phyloP scores from a whole-genome alignment of 2,797 vertebrate genomes.

The Sebastes matsubarae region DNA sequence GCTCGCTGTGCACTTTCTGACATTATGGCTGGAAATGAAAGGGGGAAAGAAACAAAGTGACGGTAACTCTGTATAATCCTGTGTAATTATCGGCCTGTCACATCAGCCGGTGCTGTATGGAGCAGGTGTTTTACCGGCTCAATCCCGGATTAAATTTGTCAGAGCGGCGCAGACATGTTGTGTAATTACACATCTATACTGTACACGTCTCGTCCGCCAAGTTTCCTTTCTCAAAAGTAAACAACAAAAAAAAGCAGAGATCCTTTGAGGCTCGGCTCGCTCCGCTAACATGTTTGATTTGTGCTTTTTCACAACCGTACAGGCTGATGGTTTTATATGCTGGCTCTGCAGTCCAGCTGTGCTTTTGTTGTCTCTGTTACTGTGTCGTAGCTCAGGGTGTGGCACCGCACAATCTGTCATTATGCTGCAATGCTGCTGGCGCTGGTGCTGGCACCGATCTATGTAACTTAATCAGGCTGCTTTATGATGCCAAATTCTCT shows the following conservation, averaged over 20 bases:
- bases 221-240: slow-evolving; percentile 69
- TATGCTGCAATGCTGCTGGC: slow-evolving; percentile 27
- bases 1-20: slow-evolving; percentile 46
- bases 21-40: slow-evolving; percentile 59
- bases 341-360: slow-evolving; percentile 67
- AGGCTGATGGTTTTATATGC: slow-evolving; percentile 29
- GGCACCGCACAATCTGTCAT: slow-evolving; percentile 59
- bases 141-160: slow-evolving; percentile 71
- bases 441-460: slow-evolving; percentile 21
- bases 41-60: slow-evolving; percentile 69
- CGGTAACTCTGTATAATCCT: slow-evolving; percentile 64
- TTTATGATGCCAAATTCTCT: slow-evolving; percentile 50
- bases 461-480: slow-evolving; percentile 56
- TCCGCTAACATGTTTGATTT: slow-evolving; percentile 54
- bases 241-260: slow-evolving; percentile 48
- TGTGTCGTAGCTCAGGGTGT: slow-evolving; percentile 57
- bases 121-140: slow-evolving; percentile 78
- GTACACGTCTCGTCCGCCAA: slow-evolving; percentile 35
- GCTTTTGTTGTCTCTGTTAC: slow-evolving; percentile 70
- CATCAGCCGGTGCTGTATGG: slow-evolving; percentile 70
- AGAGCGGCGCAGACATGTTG: slow-evolving; percentile 66
- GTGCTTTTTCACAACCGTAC: slow-evolving; percentile 50
- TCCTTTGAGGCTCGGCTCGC: slow-evolving; percentile 41
- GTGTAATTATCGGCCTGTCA: slow-evolving; percentile 74
- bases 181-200: slow-evolving; percentile 74